phyloP scores from a whole-genome alignment of 1,140 invertebrate genomes.

The Cardiocondyla obscurior region DNA sequence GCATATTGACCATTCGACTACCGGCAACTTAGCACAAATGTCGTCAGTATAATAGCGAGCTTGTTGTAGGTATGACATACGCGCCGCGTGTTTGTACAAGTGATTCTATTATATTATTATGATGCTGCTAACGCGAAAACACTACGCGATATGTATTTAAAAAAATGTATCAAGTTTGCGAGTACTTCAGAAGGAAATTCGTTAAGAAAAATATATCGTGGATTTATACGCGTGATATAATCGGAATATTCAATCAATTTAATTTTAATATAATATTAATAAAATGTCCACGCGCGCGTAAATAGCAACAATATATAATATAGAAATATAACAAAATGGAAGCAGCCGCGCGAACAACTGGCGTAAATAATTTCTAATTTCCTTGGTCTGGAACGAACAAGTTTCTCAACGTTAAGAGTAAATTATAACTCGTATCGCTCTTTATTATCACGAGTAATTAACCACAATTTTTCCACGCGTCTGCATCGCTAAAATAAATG shows the following conservation, averaged over 20 bases:
- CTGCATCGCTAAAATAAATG: neutral
- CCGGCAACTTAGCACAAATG: constrained; percentile 3
- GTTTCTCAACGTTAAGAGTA: constrained; percentile 1
- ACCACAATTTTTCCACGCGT: neutral
- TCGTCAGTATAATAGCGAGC: neutral
- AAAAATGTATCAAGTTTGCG: neutral
- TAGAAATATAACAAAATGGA: neutral
- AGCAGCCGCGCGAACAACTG: neutral
- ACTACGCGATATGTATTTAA: neutral
- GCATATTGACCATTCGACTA: constrained; percentile 12
- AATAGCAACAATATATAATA: neutral
- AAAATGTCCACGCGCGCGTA: neutral
- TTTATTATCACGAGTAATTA: constrained; percentile 18
- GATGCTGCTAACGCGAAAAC: neutral
- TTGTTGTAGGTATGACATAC: neutral
- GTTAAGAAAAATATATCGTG: neutral
- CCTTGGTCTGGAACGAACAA: neutral
- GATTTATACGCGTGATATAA: neutral
- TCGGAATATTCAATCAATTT: no score
- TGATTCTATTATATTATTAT: constrained; percentile 31
- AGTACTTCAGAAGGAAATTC: no score
- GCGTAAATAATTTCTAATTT: neutral
- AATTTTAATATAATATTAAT: neutral
- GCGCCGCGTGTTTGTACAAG: neutral
- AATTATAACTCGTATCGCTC: neutral